Conservation (phyloP, 2,888 invertebrate genomes). For the Microchrysa polita region DNA sequence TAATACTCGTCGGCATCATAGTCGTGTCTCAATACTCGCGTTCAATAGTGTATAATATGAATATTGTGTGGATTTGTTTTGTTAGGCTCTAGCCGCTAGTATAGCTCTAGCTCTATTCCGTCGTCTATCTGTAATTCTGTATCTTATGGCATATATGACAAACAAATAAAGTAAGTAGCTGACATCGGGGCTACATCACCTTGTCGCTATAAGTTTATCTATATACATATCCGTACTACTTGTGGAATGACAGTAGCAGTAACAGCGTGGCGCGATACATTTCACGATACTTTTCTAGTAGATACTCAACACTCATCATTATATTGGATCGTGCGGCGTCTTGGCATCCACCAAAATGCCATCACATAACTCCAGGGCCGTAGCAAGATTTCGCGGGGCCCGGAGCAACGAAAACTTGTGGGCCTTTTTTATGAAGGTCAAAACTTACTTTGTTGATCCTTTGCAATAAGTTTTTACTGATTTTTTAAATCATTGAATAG, state of each 20-base stretch:
- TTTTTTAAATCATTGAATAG: too few relatives aligned
- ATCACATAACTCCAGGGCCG: too few relatives aligned
- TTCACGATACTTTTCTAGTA: constrained; percentile 11
- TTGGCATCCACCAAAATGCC: too few relatives aligned
- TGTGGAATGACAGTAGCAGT: constrained; percentile 20
- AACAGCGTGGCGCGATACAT: constrained; percentile 20
- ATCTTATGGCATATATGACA: constrained; percentile 47
- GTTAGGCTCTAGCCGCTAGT: too few relatives aligned
- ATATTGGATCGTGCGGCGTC: background rate
- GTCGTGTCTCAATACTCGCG: constrained; percentile 44
- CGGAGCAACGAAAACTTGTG: too few relatives aligned
- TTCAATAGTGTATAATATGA: constrained; percentile 42
- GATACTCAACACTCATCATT: constrained; percentile 23
- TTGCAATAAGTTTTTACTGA: too few relatives aligned
- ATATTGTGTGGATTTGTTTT: constrained; percentile 27
- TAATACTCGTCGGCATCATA: constrained; percentile 41
- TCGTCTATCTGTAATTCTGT: constrained; percentile 30
- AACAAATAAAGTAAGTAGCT: constrained; percentile 43
- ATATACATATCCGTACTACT: too few relatives aligned
- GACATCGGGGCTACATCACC: constrained; percentile 13
- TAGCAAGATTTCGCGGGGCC: too few relatives aligned
- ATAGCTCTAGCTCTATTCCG: too few relatives aligned
- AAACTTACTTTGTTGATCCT: too few relatives aligned
- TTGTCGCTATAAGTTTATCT: constrained; percentile 3
- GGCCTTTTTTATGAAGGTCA: too few relatives aligned